Evolutionary conservation across 2,113 vertebrate genomes (phyloP).

Genomic region (Corythornis madagascariensis): DNA sequence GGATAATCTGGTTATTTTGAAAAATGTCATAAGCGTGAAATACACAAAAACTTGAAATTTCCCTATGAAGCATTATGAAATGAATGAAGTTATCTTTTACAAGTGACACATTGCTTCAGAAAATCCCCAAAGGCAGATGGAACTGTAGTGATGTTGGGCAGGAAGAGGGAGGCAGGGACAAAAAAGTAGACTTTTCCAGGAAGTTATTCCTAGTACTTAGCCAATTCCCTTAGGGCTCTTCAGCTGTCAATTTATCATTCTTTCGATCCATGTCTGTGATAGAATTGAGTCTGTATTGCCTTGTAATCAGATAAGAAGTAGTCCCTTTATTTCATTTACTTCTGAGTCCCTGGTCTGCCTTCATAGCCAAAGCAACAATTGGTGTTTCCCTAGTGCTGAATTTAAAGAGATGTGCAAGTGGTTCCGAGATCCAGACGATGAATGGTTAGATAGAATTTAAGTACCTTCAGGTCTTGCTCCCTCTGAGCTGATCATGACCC

Average conservation of each 20-base stretch:
- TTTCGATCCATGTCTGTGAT: not conserved
- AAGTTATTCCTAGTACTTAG: not conserved
- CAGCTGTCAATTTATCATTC: not conserved
- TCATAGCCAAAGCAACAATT: not conserved
- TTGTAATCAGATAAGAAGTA: fast-evolving
- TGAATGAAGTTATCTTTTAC: not conserved
- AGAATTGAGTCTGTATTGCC: not conserved
- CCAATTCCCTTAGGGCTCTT: not conserved
- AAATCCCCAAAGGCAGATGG: not conserved
- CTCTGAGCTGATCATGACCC: not conserved
- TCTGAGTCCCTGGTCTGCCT: not conserved
- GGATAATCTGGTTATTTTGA: not conserved
- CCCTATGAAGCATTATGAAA: not conserved
- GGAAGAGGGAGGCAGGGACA: not conserved
- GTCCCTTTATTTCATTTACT: not conserved
- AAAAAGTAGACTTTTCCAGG: not conserved
- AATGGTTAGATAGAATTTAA: not conserved
- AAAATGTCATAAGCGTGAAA: not conserved
- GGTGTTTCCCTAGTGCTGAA: not conserved
- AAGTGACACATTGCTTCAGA: not conserved
- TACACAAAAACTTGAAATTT: not conserved
- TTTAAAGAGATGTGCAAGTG: not conserved
- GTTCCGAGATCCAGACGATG: not conserved
- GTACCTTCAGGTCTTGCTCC: not conserved
- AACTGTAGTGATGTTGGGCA: not conserved